Evolutionary conservation across 2,888 invertebrate genomes (phyloP).

Genomic region (Rhagonycha lutea): DNA sequence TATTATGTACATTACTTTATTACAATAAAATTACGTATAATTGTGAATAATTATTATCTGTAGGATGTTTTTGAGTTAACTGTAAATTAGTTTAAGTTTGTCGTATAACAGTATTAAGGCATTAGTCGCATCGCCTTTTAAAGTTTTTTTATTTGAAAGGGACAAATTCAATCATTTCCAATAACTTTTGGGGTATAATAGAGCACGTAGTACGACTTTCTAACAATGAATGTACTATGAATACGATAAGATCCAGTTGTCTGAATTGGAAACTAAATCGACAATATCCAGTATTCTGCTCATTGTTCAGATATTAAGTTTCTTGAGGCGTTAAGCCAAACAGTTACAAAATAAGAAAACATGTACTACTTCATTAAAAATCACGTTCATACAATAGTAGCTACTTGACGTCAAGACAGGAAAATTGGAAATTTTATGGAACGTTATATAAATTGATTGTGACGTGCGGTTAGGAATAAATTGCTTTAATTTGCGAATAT

Average conservation of each 20-base stretch:
- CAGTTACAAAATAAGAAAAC: slow-evolving; percentile 9
- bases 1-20: not conserved
- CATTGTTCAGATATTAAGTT: slow-evolving; percentile 19
- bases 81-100: not conserved
- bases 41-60: not conserved
- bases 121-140: not conserved
- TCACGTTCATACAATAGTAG: not conserved
- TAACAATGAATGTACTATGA: slow-evolving; percentile 5
- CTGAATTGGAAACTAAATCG: slow-evolving; percentile 20
- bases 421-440: not conserved
- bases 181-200: slow-evolving; percentile 3
- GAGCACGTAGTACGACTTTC: not conserved
- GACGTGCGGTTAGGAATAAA: not conserved
- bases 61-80: not conserved
- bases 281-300: slow-evolving; percentile 14
- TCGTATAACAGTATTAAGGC: not conserved
- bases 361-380: slow-evolving; percentile 5
- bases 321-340: slow-evolving; percentile 9
- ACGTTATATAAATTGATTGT: not conserved
- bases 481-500: not conserved
- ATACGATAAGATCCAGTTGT: slow-evolving; percentile 14
- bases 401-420: not conserved
- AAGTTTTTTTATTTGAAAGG: not conserved
- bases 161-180: slow-evolving; percentile 3
- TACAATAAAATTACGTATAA: not conserved